Percentiles rank a stretch among this genome's conserved stretches.
Evolutionary conservation across 1,140 invertebrate genomes (phyloP).

Genomic region (Littorina saxatilis): DNA sequence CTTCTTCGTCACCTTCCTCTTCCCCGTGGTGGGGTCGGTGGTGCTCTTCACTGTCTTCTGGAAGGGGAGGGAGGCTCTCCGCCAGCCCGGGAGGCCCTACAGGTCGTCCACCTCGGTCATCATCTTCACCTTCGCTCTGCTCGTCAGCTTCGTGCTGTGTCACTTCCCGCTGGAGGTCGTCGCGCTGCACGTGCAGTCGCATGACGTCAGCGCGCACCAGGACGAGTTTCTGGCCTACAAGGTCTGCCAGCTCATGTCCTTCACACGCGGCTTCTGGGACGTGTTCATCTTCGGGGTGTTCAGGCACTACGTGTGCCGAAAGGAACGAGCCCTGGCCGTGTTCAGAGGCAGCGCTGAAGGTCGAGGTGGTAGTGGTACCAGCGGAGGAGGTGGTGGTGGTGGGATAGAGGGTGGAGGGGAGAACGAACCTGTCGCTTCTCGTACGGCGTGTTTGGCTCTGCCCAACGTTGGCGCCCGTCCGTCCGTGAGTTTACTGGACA

Average conservation of each 20-base stretch:
- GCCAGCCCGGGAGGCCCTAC: slow-evolving; percentile 49
- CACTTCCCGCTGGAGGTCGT: slow-evolving; percentile 57
- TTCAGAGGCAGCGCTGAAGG: slow-evolving; percentile 43
- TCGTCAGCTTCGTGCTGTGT: slow-evolving; percentile 47
- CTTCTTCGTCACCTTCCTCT: slow-evolving; percentile 55
- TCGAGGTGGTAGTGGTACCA: neutral
- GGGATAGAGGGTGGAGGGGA: neutral
- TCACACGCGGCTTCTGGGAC: slow-evolving; percentile 63
- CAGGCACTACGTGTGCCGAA: slow-evolving; percentile 61
- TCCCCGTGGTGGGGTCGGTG: slow-evolving; percentile 37
- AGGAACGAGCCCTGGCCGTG: slow-evolving; percentile 51
- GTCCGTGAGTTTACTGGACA: slow-evolving; percentile 52
- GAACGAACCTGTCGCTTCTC: neutral
- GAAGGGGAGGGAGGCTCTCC: slow-evolving; percentile 24
- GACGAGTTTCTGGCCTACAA: slow-evolving; percentile 33
- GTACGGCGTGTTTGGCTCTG: slow-evolving; percentile 34
- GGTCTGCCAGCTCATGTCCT: slow-evolving; percentile 45
- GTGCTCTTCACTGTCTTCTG: slow-evolving; percentile 42
- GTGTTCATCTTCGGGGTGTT: slow-evolving; percentile 61
- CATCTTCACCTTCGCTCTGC: slow-evolving; percentile 56
- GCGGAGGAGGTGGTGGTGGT: neutral
- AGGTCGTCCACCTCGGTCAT: slow-evolving; percentile 55
- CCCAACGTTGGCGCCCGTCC: slow-evolving; percentile 24
- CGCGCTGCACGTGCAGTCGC: slow-evolving; percentile 25
- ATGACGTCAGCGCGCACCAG: slow-evolving; percentile 31